Evolutionary conservation across 2,888 invertebrate species (phyloP).

Genomic region (Torymus texanus): DNA sequence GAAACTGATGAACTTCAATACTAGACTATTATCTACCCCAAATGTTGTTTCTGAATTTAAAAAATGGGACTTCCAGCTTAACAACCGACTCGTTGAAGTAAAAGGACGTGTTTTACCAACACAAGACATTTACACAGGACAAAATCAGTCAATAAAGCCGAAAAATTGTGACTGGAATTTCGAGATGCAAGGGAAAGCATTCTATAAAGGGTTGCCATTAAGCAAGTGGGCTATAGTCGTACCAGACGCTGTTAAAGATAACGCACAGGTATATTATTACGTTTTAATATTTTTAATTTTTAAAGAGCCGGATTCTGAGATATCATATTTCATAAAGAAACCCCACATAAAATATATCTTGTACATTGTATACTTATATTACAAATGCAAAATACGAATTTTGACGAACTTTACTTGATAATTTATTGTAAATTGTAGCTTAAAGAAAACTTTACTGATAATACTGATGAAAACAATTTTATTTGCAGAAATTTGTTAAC

Average conservation of each 20-base stretch:
- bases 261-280: constrained; percentile 63
- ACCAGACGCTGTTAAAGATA: constrained; percentile 63
- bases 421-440: too few species aligned
- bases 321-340: too few species aligned
- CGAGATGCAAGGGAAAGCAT: constrained; percentile 78
- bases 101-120: constrained; percentile 80
- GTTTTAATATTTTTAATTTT: constrained; percentile 5
- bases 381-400: too few species aligned
- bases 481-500: too few species aligned
- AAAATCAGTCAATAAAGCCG: constrained; percentile 73
- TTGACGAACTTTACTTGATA: too few species aligned
- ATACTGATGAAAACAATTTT: too few species aligned
- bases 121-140: constrained; percentile 80
- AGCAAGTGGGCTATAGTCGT: constrained; percentile 74
- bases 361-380: too few species aligned
- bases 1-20: constrained; percentile 81
- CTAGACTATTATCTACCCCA: constrained; percentile 71
- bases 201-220: constrained; percentile 72
- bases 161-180: constrained; percentile 85
- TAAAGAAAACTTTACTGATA: too few species aligned
- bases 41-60: constrained; percentile 78
- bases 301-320: too few species aligned
- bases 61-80: constrained; percentile 84
- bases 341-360: too few species aligned
- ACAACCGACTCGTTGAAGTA: constrained; percentile 79